These are phyloP conservation scores for Solenopsis fugax DNA, from an alignment of 1,140 invertebrate genomes.

Conservation along the genomic window DNA sequence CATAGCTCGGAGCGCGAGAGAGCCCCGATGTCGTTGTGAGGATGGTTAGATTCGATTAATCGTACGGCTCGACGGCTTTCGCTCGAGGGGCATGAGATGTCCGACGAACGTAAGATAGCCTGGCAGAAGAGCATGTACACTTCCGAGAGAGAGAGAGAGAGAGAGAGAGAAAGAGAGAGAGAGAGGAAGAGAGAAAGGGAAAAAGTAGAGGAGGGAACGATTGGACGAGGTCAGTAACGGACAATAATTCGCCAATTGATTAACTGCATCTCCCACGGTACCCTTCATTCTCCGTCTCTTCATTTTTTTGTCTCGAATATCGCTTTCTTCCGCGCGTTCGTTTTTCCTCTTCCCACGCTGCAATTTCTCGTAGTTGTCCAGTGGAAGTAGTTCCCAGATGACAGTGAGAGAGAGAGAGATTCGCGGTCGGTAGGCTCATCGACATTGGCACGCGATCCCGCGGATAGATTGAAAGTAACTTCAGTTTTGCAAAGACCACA, in stretches of 20 bases:
- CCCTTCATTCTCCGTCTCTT: slow-evolving; percentile 27
- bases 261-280: slow-evolving; percentile 71
- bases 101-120: slow-evolving; percentile 54
- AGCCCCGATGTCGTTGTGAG: slow-evolving; percentile 58
- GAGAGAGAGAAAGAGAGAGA: background rate
- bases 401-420: background rate
- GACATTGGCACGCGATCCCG: slow-evolving; percentile 23
- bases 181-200: background rate
- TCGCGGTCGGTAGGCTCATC: background rate
- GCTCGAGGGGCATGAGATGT: slow-evolving; percentile 57
- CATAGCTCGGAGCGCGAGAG: slow-evolving; percentile 33
- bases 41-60: slow-evolving; percentile 72
- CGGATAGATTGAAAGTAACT: slow-evolving; percentile 26
- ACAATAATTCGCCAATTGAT: slow-evolving; percentile 83
- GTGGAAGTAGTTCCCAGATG: background rate
- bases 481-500: background rate
- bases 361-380: slow-evolving; percentile 17
- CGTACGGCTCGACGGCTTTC: slow-evolving; percentile 61
- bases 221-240: slow-evolving; percentile 80
- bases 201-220: slow-evolving; percentile 70
- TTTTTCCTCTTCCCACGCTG: slow-evolving; percentile 67
- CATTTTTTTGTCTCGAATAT: slow-evolving; percentile 1
- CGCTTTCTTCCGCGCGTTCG: slow-evolving; percentile 29
- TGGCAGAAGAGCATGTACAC: background rate
- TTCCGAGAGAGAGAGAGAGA: slow-evolving; percentile 8